Percentiles rank a stretch among this genome's conserved stretches.
Conservation (phyloP, 2,888 invertebrate species). For the Fragum sueziense region DNA sequence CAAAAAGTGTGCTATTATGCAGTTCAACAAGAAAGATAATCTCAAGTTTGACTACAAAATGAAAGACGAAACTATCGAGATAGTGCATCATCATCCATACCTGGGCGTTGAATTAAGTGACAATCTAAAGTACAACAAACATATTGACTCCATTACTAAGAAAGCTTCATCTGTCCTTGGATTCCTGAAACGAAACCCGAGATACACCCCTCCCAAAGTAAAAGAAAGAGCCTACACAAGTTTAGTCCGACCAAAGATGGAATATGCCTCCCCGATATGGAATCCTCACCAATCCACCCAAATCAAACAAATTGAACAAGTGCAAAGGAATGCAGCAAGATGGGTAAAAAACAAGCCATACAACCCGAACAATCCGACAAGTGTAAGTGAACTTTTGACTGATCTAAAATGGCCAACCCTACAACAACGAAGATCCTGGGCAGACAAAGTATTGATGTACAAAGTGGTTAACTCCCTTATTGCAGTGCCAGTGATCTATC, state of each 20-base stretch:
- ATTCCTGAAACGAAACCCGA: not conserved
- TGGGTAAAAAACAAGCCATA: not conserved
- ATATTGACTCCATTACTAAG: not conserved
- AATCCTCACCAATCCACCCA: constrained; percentile 5
- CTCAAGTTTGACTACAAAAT: constrained; percentile 18
- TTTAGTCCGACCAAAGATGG: not conserved
- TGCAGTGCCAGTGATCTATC: not conserved
- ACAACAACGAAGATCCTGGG: not conserved
- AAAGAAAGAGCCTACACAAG: not conserved
- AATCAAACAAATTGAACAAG: constrained; percentile 10
- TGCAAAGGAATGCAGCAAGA: not conserved
- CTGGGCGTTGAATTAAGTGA: not conserved
- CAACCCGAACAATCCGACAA: not conserved
- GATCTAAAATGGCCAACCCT: not conserved
- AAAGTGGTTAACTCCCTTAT: not conserved
- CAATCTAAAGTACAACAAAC: constrained; percentile 10
- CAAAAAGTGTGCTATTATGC: constrained; percentile 6
- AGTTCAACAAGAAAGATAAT: not conserved
- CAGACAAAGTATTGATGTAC: not conserved
- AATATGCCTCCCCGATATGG: not conserved
- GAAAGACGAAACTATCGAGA: constrained; percentile 27
- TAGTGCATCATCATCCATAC: not conserved
- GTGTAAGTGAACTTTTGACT: not conserved
- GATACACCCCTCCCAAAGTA: not conserved
- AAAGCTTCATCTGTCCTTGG: not conserved